Conservation (phyloP, 2,888 invertebrate genomes). For the Bombyx huttoni region DNA sequence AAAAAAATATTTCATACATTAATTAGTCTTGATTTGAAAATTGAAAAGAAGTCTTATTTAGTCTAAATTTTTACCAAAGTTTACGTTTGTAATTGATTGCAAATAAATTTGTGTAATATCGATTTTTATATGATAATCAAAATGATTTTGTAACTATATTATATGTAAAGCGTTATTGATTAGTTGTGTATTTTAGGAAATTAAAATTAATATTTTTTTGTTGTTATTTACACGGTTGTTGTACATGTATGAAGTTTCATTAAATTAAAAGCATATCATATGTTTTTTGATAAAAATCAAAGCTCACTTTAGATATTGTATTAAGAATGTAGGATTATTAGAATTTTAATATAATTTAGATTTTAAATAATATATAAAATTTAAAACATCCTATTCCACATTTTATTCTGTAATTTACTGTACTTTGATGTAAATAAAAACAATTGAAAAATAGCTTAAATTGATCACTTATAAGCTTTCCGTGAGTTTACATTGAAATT, state of each 20-base stretch:
- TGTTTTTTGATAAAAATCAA: slow-evolving; percentile 31
- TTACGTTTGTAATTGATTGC: slow-evolving; percentile 19
- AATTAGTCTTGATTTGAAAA: neutral
- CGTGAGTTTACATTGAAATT: neutral
- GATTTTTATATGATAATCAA: slow-evolving; percentile 8
- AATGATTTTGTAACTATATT: slow-evolving; percentile 13
- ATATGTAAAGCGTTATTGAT: slow-evolving; percentile 1
- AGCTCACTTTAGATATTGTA: slow-evolving; percentile 42
- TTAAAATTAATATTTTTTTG: slow-evolving; percentile 10
- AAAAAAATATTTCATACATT: no score
- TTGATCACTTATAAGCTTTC: neutral
- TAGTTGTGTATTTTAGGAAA: slow-evolving; percentile 5
- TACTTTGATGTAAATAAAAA: neutral
- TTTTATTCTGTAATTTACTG: neutral
- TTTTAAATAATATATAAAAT: slow-evolving; percentile 11
- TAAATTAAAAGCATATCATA: slow-evolving; percentile 45
- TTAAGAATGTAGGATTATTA: slow-evolving; percentile 22
- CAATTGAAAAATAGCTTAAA: neutral
- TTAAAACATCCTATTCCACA: slow-evolving; percentile 1
- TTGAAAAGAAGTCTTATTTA: slow-evolving; percentile 14
- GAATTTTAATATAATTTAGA: slow-evolving; percentile 20
- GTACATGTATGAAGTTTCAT: slow-evolving; percentile 32
- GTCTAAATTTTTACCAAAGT: slow-evolving; percentile 45
- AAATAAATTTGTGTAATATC: slow-evolving; percentile 10
- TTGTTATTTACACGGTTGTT: slow-evolving; percentile 33